Evolutionary conservation across 2,888 invertebrate species (phyloP).

Genomic region (Trissolcus brochymenae): DNA sequence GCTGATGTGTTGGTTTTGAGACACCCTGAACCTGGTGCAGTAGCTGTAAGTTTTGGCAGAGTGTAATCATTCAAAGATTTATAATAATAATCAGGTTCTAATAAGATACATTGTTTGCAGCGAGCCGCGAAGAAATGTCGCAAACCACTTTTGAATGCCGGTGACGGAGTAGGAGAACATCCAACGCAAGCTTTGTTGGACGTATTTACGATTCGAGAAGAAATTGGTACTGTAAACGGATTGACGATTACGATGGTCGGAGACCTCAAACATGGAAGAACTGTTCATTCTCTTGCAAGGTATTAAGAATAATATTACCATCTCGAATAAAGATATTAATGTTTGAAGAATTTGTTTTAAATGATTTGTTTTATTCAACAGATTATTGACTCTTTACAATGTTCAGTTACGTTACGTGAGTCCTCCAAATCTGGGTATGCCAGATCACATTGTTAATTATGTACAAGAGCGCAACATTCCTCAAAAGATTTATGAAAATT

Average conservation of each 20-base stretch:
- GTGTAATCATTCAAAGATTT: not conserved
- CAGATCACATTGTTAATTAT: constrained; percentile 88
- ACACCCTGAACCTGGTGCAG: constrained; percentile 95
- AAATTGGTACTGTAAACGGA: constrained; percentile 98
- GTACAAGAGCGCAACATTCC: constrained; percentile 86
- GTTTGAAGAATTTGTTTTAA: not conserved
- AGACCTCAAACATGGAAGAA: constrained; percentile 97
- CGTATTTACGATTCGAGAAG: constrained; percentile 98
- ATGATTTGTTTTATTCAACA: constrained; percentile 59
- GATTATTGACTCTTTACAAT: constrained; percentile 93
- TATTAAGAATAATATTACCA: constrained; percentile 2
- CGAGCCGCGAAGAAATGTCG: constrained; percentile 88
- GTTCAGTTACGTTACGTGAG: constrained; percentile 95
- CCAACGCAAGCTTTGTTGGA: constrained; percentile 98
- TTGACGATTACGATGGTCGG: constrained; percentile 98
- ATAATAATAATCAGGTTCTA: not conserved
- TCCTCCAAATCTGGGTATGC: constrained; percentile 93
- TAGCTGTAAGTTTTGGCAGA: constrained; percentile 81
- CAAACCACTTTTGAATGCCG: constrained; percentile 97
- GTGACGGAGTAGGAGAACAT: constrained; percentile 97
- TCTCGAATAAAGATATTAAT: not conserved
- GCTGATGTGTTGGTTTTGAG: constrained; percentile 95
- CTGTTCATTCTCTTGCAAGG: constrained; percentile 97
- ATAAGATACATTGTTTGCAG: constrained; percentile 75
- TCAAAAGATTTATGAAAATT: constrained; percentile 83